phyloP scores from a whole-genome alignment of 2,113 vertebrate genomes.

The Aptenodytes forsteri region DNA sequence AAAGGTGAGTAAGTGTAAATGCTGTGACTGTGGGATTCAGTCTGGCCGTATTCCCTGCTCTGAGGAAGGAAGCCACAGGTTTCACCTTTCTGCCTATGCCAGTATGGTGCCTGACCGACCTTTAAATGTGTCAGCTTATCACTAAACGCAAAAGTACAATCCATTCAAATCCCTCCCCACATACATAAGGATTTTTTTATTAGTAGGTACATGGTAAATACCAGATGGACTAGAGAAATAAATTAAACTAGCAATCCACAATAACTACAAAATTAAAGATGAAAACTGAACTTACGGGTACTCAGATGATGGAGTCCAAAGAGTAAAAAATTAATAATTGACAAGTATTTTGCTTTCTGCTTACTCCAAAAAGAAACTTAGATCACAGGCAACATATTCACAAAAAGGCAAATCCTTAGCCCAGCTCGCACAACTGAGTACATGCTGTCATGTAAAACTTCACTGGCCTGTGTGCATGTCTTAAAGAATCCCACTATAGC shows the following conservation, averaged over 20 bases:
- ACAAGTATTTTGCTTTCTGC: background rate
- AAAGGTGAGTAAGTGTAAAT: background rate
- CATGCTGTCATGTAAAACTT: background rate
- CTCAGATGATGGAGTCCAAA: background rate
- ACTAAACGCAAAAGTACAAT: rapidly evolving
- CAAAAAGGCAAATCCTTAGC: background rate
- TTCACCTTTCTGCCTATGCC: background rate
- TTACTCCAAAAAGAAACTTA: background rate
- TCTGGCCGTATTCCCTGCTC: background rate
- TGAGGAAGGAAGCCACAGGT: background rate
- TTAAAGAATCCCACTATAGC: background rate
- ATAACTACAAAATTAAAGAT: background rate
- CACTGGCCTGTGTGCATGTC: background rate
- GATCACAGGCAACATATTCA: background rate
- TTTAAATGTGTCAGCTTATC: background rate
- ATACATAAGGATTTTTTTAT: background rate
- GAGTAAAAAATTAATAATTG: background rate
- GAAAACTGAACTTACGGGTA: background rate
- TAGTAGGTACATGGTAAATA: background rate
- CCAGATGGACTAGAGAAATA: background rate
- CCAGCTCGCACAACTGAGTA: background rate
- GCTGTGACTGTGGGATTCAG: background rate
- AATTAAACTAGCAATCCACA: background rate
- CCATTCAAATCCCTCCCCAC: background rate
- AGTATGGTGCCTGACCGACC: background rate